Base-by-base conservation (phyloP, 1,140 invertebrate species). In the Drosophila bocki region DNA sequence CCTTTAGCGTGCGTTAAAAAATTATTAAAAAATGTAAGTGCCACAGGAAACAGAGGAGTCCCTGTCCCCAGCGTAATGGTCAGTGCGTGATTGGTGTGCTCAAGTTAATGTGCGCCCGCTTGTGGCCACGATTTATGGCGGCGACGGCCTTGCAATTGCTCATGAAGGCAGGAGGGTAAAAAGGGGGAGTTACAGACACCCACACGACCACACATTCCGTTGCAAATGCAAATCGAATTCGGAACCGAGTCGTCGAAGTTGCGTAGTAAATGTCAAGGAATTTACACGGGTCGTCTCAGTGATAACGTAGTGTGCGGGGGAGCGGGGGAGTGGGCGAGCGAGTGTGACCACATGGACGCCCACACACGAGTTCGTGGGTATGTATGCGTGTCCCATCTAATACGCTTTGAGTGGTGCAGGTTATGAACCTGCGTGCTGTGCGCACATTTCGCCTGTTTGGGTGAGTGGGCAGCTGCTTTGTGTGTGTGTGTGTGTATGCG, bases 381-480 rank as follows among this genome's bases (percentile, higher is more conserved):
- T 42, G 41, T 67, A 68, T 69, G 51, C 64, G 48, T 85, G 75
- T 84, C 78, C 67, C 80, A 65, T 84, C 85, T 85, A 88, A 88
- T 82, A 78, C 79, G 72, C 61, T 87, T 91, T 72, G 65, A 91
- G 83, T 91, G 83, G 85, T 88, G 83, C 83, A 91, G 91, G 91
- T 92, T 92, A 91, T 92, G 91, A 91, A 92, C 91, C 86, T 92
- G 80, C 75, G 86, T 85, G 80, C 58, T 90, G 33, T 75, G 68
- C 78, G 67, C 77, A 51, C 63, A 84, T 81, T 75, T 85, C 74
- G 85, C 81, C 80, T 84, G 80, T 91, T 82, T 87, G 71, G 35
- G 79, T 63, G 68, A 26, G 51, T 59, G 58, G 62, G 56, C 60
- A 39, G 78, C 69, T 60, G 42, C 57, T 60, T 50, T 59, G 35